phyloP scores from a whole-genome alignment of 2,113 vertebrate species.

The Catagonus wagneri region DNA sequence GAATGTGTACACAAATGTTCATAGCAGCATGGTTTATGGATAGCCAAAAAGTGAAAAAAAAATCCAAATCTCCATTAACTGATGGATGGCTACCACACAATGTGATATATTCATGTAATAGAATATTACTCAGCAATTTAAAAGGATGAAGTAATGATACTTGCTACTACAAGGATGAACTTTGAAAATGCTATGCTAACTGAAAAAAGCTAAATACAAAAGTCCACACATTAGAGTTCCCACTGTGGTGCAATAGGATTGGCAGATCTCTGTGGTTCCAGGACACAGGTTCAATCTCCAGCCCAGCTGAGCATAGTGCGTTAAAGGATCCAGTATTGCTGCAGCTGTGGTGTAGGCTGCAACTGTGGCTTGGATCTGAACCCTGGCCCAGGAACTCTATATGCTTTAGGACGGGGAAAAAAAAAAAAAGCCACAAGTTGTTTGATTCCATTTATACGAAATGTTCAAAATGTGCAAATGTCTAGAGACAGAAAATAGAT shows the following conservation, averaged over 20 bases:
- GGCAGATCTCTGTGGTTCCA: too few relatives aligned
- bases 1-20: neutral
- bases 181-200: neutral
- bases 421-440: neutral
- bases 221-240: too few relatives aligned
- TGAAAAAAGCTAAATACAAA: neutral
- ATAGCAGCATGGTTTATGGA: neutral
- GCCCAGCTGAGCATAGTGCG: too few relatives aligned
- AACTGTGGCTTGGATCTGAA: too few relatives aligned
- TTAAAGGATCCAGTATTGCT: too few relatives aligned
- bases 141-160: neutral
- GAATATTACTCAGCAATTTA: neutral
- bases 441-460: constrained; percentile 43
- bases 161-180: neutral
- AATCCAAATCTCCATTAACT: neutral
- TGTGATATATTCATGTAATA: neutral
- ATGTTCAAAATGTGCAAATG: neutral
- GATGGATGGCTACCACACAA: constrained; percentile 6
- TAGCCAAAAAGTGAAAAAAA: neutral
- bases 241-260: too few relatives aligned
- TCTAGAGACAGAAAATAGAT: neutral
- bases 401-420: too few relatives aligned
- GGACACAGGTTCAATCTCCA: too few relatives aligned
- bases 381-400: too few relatives aligned
- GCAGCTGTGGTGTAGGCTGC: too few relatives aligned